Conservation (phyloP, 2,888 invertebrate species). For the Autographa pulchrina region DNA sequence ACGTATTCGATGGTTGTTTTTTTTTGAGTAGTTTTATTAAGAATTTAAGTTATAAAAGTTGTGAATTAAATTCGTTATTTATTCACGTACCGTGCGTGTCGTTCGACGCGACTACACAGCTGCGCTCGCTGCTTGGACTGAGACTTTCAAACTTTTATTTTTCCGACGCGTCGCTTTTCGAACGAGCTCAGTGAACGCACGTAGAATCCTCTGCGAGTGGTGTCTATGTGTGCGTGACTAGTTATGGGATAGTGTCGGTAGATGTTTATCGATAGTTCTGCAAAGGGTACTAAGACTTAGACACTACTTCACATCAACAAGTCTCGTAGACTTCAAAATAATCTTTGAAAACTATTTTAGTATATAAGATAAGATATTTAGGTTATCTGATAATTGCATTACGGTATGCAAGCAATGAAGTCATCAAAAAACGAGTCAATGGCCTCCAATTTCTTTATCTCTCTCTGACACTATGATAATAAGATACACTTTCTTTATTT, state of each 20-base stretch:
- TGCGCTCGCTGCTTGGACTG: constrained; percentile 77
- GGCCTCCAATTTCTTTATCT: not conserved
- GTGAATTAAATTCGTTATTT: constrained; percentile 64
- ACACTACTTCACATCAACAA: not conserved
- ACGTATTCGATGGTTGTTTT: constrained; percentile 34
- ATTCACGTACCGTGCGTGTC: constrained; percentile 77
- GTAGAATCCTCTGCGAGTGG: constrained; percentile 58
- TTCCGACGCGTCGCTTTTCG: constrained; percentile 77
- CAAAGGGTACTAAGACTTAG: not conserved
- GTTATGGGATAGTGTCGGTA: constrained; percentile 46
- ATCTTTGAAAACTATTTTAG: not conserved
- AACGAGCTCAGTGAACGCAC: constrained; percentile 57
- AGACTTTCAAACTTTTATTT: constrained; percentile 75
- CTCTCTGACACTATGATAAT: not conserved
- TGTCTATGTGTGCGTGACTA: constrained; percentile 61
- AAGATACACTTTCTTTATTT: not conserved
- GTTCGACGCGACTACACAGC: constrained; percentile 70
- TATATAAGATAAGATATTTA: constrained; percentile 2
- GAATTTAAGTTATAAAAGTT: constrained; percentile 31
- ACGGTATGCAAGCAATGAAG: not conserved
- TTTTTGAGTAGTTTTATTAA: not conserved
- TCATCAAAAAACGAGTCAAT: not conserved
- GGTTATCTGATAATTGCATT: constrained; percentile 4
- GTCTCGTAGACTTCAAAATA: not conserved
- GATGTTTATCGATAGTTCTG: constrained; percentile 11